Base-by-base conservation (phyloP, 1,140 invertebrate species). In the Dolichoris vasculosae region DNA sequence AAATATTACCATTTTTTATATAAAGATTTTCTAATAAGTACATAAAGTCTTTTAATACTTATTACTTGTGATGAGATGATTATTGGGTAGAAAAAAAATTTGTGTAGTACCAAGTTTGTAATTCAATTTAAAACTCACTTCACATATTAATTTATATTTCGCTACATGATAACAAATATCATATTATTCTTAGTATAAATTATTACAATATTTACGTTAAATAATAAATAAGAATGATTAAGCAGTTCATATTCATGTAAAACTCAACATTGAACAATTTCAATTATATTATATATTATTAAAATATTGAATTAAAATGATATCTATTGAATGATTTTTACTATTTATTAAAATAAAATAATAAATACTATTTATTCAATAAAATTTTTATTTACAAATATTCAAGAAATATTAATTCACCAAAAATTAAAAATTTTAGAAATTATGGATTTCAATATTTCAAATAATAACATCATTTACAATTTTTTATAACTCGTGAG, bases 401-500 rank as follows among this genome's bases (percentile, higher is more conserved):
- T 71, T 15, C 15, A 71, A 32, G 20, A 71, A 40, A 1, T 69
- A 69, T 32, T 38, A 20, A 17, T 38, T 40, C 7, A 26, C 55
- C 23, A 59, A 26, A 26, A 32, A 30, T 64, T 30, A 38, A 71
- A 40, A 40, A 8, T 71, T 35, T 2, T 59, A 30, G 8, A 80
- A 80, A 80, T 69, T 51, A 32, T 48, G 23, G 3, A 51, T 3
- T 80, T 46, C 69, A 51, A 51, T 76, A 59, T 35, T 38, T 35
- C 9, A 69, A 59, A 55, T 59, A 78, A 46, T 78, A 78, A 38
- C 13, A 73, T 63, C n/a, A 26, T 78, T 67, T 67, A 51, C 43
- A 51, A 67, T 38, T 78, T 48, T 78, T 13, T 40, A 3, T 73
- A 85, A 84, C 38, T 30, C 26, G 80, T 80, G 75, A 79, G n/a